Evolutionary conservation across 2,888 invertebrate genomes (phyloP).

Genomic region (Cyrtodaria siliqua): DNA sequence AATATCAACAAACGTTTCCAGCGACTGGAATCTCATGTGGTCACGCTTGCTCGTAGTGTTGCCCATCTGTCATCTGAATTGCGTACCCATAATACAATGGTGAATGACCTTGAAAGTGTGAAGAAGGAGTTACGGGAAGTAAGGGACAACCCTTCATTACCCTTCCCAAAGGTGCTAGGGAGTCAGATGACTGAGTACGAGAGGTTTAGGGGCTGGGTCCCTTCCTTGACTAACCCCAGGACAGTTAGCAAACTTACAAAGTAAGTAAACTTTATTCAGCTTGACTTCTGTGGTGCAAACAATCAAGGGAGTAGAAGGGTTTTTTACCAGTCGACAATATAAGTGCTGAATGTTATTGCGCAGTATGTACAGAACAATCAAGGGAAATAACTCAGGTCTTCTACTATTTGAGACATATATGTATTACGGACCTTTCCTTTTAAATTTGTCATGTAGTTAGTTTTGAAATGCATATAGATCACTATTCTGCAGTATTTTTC

Average conservation of each 20-base stretch:
- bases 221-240: constrained; percentile 92
- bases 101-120: constrained; percentile 95
- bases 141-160: constrained; percentile 52
- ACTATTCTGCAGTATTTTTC: too few species aligned
- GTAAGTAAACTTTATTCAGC: constrained; percentile 76
- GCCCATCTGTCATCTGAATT: constrained; percentile 97
- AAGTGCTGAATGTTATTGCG: too few species aligned
- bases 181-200: constrained; percentile 77
- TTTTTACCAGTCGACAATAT: too few species aligned
- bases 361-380: too few species aligned
- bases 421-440: too few species aligned
- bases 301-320: too few species aligned
- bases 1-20: constrained; percentile 95
- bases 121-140: constrained; percentile 93
- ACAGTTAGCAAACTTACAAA: constrained; percentile 95
- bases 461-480: too few species aligned
- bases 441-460: too few species aligned
- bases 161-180: constrained; percentile 45
- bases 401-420: too few species aligned
- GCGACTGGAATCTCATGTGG: constrained; percentile 95
- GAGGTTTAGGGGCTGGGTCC: constrained; percentile 84
- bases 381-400: too few species aligned
- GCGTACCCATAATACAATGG: constrained; percentile 95
- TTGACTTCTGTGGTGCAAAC: too few species aligned
- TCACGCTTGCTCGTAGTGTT: constrained; percentile 95